phyloP scores from a whole-genome alignment of 1,140 invertebrate species.

The Zaprionus capensis region DNA sequence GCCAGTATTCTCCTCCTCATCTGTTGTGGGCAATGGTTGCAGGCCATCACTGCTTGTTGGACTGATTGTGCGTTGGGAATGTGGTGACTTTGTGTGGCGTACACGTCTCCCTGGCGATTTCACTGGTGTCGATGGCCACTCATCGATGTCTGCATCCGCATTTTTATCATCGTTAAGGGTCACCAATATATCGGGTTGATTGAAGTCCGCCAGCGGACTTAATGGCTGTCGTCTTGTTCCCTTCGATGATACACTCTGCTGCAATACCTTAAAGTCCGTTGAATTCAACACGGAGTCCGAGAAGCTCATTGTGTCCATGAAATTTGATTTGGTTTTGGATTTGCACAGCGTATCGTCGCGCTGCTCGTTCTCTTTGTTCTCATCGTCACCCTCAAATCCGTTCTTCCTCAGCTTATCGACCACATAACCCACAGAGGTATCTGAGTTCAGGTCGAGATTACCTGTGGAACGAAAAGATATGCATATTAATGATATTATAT shows the following conservation, averaged over 20 bases:
- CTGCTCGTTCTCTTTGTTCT: constrained; percentile 58
- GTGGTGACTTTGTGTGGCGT: constrained; percentile 56
- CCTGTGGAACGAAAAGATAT: constrained; percentile 9
- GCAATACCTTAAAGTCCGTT: constrained; percentile 65
- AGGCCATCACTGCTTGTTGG: constrained; percentile 66
- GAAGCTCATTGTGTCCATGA: constrained; percentile 75
- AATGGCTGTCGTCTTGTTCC: constrained; percentile 56
- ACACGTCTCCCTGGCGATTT: constrained; percentile 52
- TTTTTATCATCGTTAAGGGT: constrained; percentile 46
- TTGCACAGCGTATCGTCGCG: constrained; percentile 60
- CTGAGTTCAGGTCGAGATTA: constrained; percentile 63
- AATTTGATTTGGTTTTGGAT: constrained; percentile 42
- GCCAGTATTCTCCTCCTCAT: constrained; percentile 52
- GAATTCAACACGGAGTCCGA: constrained; percentile 72
- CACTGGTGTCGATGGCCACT: constrained; percentile 72
- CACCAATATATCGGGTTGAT: constrained; percentile 47
- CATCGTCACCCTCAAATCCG: constrained; percentile 13
- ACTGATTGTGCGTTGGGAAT: constrained; percentile 45
- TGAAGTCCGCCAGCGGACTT: constrained; percentile 64
- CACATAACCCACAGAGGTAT: constrained; percentile 60
- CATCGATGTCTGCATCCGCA: constrained; percentile 64
- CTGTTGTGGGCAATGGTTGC: constrained; percentile 53
- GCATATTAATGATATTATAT: background rate
- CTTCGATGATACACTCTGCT: constrained; percentile 40
- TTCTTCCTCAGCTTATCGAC: constrained; percentile 49